Evolutionary conservation across 2,888 invertebrate species (phyloP), one percentile per base, ranked within the genome.

Genomic region (Sesia apiformis): DNA sequence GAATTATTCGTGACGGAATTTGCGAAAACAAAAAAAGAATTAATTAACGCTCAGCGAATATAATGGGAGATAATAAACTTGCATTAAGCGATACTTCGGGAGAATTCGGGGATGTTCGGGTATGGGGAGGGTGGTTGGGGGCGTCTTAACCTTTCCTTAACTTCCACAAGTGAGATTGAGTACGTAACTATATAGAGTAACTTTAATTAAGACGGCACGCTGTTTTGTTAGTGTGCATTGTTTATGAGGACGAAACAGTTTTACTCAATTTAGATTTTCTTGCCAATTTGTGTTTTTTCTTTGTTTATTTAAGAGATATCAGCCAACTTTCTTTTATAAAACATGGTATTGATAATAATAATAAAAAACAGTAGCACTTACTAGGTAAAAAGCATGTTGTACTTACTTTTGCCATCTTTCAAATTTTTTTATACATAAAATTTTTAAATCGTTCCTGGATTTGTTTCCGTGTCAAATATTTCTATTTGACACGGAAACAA

Each of bases 71-170:
- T 86, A 86, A 87, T 85, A 85, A 86, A 86, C 78, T 81, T 83
- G 81, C 78, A 84, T 85, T 81, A 83, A 83, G 78, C 81, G 84
- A 83, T 87, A 88, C 86, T 87, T 81, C 80, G 73, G 78, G 81
- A 76, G 78, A 81, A 81, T 83, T 85, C 74, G 83, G 80, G 80
- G 81, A 79, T 76, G 78, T 72, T 66, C 62, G 69, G 70, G 59
- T 51, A 60, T 59, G 60, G 57, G 58, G 56, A 55, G 53, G 56
- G 60, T 57, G 56, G 58, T 53, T 54, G 72, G 67, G 67, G 69
- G 70, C 63, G 76, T 70, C 74, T 81, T 81, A 82, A 85, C 84
- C 85, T 84, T 84, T 82, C 81, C 81, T 77, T 84, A 86, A 87
- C 82, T 87, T 87, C 76, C 72, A 77, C 78, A 74, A 81, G 84